Evolutionary conservation across 2,888 invertebrate genomes (phyloP), one percentile per base, ranked within the genome.

Genomic region (Tiliacea aurago): DNA sequence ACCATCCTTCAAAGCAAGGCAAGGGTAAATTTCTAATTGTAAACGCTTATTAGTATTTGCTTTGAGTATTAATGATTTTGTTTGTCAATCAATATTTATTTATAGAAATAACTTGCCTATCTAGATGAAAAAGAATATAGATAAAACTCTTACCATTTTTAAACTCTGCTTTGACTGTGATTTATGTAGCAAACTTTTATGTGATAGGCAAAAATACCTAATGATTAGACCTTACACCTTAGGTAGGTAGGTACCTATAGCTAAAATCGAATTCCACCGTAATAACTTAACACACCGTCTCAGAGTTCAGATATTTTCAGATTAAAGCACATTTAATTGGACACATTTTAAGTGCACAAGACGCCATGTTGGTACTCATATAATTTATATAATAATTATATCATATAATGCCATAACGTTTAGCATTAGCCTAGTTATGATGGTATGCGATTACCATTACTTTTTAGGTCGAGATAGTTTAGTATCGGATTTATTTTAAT

Each of bases 341-440:
- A 65, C 59, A 76, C 41, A 70, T 56, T 73, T 63, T 67, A 86
- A 75, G 33, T 70, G 73, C 62, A 59, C 20, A 56, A 55, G 68
- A 43, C 56, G 68, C 85, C 78, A 71, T 84, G 71, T 82, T 73
- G 61, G 78, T 70, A 56, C 28, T 33, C 45, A 55, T 67, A 76
- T 76, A 73, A 78, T 78, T 73, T 67, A 79, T 82, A 82, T 85
- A 85, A 83, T 81, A 78, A 85, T 82, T 84, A 80, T 80, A 86
- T 77, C 66, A 80, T 58, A 75, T 80, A 76, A 76, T 85, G 65
- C 61, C 37, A 67, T 68, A 79, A 58, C 72, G 74, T 82, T 81
- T 76, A 73, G 59, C 73, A 77, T 86, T 86, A 86, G 76, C 84
- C 86, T 67, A 86, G 73, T 70, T 86, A 61, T 66, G 51, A 51